Evolutionary conservation across 1,140 invertebrate species (phyloP).

Genomic region (Platyscapa corneri): DNA sequence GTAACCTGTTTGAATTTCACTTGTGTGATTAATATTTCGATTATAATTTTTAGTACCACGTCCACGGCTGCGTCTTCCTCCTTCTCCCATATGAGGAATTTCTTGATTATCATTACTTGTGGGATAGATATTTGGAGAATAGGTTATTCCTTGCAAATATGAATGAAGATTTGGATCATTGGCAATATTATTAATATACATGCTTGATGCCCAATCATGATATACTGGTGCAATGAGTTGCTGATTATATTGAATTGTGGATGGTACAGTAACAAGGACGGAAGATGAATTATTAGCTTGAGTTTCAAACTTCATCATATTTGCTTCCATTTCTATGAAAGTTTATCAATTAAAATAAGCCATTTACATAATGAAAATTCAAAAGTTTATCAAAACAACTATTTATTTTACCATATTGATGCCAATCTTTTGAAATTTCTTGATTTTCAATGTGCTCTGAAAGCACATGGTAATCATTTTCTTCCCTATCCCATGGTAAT

Average conservation of each 20-base stretch:
- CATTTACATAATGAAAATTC: conserved; percentile 9
- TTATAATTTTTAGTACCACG: conserved; percentile 60
- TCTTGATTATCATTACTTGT: conserved; percentile 58
- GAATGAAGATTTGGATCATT: conserved; percentile 57
- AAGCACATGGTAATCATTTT: conserved; percentile 57
- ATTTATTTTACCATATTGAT: conserved; percentile 61
- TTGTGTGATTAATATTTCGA: conserved; percentile 60
- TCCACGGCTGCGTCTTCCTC: conserved; percentile 59
- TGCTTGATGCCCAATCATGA: conserved; percentile 57
- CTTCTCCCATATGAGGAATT: conserved; percentile 57
- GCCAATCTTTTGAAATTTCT: conserved; percentile 62
- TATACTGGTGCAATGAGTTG: conserved; percentile 58
- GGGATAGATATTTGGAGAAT: conserved; percentile 56
- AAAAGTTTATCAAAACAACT: not conserved
- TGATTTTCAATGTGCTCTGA: conserved; percentile 53
- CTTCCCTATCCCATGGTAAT: conserved; percentile 69
- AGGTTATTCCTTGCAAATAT: conserved; percentile 56
- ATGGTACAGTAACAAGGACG: conserved; percentile 56
- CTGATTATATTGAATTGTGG: conserved; percentile 53
- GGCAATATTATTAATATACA: conserved; percentile 58
- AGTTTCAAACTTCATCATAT: conserved; percentile 47
- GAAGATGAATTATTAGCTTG: conserved; percentile 37
- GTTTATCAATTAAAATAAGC: conserved; percentile 2
- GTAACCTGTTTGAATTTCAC: conserved; percentile 63
- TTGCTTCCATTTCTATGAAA: conserved; percentile 51